Percentiles rank a stretch among this genome's conserved stretches.
Evolutionary conservation across 2,888 invertebrate species (phyloP).

Genomic region (Orgyia antiqua): DNA sequence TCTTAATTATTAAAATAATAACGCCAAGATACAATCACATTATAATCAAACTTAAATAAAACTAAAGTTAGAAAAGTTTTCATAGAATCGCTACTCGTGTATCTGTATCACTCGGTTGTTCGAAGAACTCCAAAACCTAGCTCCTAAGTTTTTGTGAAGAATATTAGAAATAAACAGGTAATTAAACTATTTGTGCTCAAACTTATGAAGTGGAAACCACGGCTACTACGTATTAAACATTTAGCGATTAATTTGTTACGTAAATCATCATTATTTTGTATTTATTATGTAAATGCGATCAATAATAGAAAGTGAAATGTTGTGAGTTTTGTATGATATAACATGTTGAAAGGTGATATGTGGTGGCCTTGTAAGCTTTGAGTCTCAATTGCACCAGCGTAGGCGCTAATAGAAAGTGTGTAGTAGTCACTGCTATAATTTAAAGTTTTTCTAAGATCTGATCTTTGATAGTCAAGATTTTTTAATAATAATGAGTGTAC

Average conservation of each 20-base stretch:
- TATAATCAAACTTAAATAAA: too few relatives aligned
- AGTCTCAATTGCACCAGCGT: conserved; percentile 18
- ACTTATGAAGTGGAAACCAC: too few relatives aligned
- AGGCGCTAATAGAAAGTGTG: conserved; percentile 38
- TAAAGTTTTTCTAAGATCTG: conserved; percentile 7
- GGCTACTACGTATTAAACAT: too few relatives aligned
- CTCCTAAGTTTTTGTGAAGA: too few relatives aligned
- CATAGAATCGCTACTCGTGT: too few relatives aligned
- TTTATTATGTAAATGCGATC: conserved; percentile 19
- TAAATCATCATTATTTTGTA: conserved; percentile 16
- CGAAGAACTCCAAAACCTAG: too few relatives aligned
- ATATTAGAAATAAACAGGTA: too few relatives aligned
- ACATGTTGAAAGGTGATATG: conserved; percentile 68
- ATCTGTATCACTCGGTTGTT: too few relatives aligned
- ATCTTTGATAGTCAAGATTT: conserved; percentile 7
- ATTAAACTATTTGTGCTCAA: too few relatives aligned
- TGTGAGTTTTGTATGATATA: conserved; percentile 42
- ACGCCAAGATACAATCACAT: too few relatives aligned
- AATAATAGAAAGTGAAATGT: conserved; percentile 49
- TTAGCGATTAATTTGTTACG: conserved; percentile 8
- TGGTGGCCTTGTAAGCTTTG: conserved; percentile 30
- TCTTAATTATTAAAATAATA: too few relatives aligned
- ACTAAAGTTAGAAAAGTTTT: too few relatives aligned
- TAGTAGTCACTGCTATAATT: conserved; percentile 10
- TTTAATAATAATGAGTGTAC: conserved; percentile 35